Evolutionary conservation across 2,113 vertebrate species (phyloP).

Genomic region (Psittacula cyanocephala): DNA sequence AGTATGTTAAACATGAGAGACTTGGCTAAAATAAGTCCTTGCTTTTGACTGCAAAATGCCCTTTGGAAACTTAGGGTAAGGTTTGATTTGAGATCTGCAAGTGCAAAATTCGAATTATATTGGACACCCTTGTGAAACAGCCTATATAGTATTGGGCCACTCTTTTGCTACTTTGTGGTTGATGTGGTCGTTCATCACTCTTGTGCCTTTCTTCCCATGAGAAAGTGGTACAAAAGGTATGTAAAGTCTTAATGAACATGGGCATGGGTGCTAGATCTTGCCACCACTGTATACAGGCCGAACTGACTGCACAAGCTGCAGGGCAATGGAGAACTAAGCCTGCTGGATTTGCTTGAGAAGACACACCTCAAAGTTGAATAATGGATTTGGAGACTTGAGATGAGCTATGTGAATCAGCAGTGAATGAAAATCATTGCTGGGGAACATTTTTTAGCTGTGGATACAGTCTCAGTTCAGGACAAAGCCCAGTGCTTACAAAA

Average conservation of each 20-base stretch:
- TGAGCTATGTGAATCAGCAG: background rate
- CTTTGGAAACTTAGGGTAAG: background rate
- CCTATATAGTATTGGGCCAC: background rate
- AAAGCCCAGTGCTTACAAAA: background rate
- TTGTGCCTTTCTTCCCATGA: background rate
- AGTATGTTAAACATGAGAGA: background rate
- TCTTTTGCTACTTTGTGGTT: background rate
- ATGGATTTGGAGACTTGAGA: background rate
- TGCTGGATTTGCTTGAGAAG: background rate
- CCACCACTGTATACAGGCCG: background rate
- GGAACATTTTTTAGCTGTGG: background rate
- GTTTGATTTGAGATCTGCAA: background rate
- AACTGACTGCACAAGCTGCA: background rate
- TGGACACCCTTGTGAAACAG: background rate
- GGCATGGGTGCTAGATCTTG: background rate
- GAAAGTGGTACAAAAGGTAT: background rate
- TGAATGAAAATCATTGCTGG: background rate
- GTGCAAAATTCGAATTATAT: background rate
- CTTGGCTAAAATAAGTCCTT: background rate
- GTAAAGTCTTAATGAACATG: background rate
- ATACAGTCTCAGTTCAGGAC: background rate
- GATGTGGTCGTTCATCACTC: background rate
- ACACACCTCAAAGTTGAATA: background rate
- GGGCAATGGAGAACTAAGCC: background rate
- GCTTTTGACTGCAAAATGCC: background rate